phyloP scores from a whole-genome alignment of 2,113 vertebrate genomes.

The Phaethon lepturus region DNA sequence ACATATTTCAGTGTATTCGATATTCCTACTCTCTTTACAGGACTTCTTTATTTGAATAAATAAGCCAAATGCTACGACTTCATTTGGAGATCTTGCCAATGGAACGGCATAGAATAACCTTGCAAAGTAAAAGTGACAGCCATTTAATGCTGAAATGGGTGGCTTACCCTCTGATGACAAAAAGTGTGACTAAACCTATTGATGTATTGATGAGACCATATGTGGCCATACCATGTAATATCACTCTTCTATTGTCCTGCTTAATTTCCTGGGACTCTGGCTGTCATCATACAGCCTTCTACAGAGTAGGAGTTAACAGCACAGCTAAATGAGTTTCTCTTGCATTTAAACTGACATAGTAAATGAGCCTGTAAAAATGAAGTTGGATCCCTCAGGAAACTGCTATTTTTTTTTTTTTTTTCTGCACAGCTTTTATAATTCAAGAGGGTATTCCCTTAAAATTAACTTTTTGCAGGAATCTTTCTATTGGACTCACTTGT shows the following conservation, averaged over 20 bases:
- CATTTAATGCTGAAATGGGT: conserved; percentile 24
- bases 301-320: background rate
- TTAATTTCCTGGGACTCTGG: background rate
- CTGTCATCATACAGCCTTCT: background rate
- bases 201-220: conserved; percentile 14
- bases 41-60: background rate
- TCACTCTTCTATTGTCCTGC: background rate
- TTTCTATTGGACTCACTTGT: background rate
- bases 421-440: background rate
- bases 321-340: background rate
- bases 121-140: conserved; percentile 22
- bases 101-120: background rate
- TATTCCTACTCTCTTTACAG: background rate
- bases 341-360: background rate
- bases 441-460: background rate
- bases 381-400: background rate
- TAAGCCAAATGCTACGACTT: background rate
- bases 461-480: background rate
- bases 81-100: background rate
- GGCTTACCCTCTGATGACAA: conserved; percentile 5
- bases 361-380: conserved; percentile 18
- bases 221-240: background rate
- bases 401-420: background rate
- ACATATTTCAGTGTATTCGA: background rate
- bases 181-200: conserved; percentile 46